Conservation (phyloP, 2,888 invertebrate genomes). For the Troilus luridus region DNA sequence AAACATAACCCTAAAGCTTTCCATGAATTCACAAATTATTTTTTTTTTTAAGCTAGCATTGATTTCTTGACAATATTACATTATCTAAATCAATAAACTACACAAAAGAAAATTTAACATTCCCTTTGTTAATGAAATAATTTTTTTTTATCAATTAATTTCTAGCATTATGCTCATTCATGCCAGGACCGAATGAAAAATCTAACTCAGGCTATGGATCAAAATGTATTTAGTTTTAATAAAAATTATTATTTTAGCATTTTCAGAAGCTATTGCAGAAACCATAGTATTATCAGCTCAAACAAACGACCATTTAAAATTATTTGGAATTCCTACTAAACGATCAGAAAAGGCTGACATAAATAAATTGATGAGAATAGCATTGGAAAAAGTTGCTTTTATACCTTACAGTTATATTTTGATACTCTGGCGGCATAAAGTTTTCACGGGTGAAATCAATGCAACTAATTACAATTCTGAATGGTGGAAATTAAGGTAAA, state of each 20-base stretch:
- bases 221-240: not conserved
- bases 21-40: too few relatives aligned
- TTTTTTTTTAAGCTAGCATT: too few relatives aligned
- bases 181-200: too few relatives aligned
- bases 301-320: not conserved
- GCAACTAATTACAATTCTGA: conserved; percentile 53
- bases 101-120: too few relatives aligned
- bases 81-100: too few relatives aligned
- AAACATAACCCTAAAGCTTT: too few relatives aligned
- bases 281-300: conserved; percentile 53
- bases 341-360: conserved; percentile 42
- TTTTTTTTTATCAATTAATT: too few relatives aligned
- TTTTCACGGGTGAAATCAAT: conserved; percentile 58
- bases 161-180: too few relatives aligned
- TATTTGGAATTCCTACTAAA: not conserved
- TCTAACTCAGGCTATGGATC: not conserved
- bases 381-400: conserved; percentile 59
- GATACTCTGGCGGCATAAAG: conserved; percentile 59
- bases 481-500: conserved; percentile 60
- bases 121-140: too few relatives aligned
- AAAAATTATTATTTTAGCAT: conserved; percentile 4
- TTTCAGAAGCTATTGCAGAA: conserved; percentile 55
- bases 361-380: conserved; percentile 54
- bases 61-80: too few relatives aligned
- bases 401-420: conserved; percentile 58